These are phyloP conservation scores for Lathamus discolor DNA, from an alignment of 2,113 vertebrate genomes.

Conservation along the genomic window DNA sequence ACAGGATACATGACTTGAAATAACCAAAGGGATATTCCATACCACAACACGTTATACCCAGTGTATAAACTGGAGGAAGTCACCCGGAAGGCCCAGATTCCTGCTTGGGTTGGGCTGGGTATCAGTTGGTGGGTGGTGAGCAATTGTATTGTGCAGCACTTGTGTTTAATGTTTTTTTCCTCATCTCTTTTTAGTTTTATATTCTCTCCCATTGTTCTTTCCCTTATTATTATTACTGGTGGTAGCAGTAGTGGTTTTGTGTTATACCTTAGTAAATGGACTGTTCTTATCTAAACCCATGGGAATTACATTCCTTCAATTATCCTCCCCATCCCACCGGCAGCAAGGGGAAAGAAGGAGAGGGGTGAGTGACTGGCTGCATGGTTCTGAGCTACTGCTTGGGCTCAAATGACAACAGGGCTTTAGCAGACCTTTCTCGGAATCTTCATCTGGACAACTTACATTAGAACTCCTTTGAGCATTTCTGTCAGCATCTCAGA, in stretches of 20 bases:
- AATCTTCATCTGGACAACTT: not conserved
- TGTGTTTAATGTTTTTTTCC: not conserved
- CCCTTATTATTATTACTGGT: not conserved
- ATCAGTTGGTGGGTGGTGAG: not conserved
- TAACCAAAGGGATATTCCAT: not conserved
- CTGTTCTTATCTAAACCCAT: not conserved
- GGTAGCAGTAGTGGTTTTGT: not conserved
- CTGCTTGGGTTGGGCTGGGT: not conserved
- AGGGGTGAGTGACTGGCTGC: not conserved
- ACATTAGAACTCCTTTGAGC: not conserved
- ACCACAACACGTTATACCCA: not conserved
- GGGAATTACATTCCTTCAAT: not conserved
- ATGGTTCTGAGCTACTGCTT: not conserved
- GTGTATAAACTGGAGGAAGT: not conserved
- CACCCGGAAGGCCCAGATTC: not conserved
- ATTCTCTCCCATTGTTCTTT: not conserved
- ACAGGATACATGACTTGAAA: not conserved
- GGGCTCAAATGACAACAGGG: not conserved
- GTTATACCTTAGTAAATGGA: not conserved
- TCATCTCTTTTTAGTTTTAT: not conserved
- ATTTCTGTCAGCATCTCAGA: not conserved
- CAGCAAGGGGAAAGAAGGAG: not conserved
- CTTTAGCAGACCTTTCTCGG: not conserved
- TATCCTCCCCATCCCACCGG: not conserved
- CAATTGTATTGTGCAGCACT: not conserved